Evolutionary conservation across 2,888 invertebrate genomes (phyloP).

Genomic region (Sarcophaga caerulescens): DNA sequence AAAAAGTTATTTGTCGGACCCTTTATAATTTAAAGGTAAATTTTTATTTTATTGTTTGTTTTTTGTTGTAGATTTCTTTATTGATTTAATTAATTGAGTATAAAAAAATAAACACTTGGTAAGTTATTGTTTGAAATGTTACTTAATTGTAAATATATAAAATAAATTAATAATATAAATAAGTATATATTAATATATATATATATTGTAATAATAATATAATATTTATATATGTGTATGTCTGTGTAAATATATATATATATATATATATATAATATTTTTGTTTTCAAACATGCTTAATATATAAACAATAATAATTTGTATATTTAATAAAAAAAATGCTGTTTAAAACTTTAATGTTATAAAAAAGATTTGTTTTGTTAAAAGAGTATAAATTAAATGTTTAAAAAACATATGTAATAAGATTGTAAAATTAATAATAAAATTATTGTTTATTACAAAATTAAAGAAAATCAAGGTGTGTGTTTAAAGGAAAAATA

Average conservation of each 20-base stretch:
- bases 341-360: conserved; percentile 18
- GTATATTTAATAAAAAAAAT: conserved; percentile 13
- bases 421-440: neutral
- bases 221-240: neutral
- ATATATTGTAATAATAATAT: conserved; percentile 35
- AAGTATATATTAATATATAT: conserved; percentile 30
- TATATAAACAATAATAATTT: neutral
- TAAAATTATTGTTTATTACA: neutral
- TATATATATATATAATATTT: neutral
- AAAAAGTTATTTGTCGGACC: no score
- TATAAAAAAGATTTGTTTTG: neutral
- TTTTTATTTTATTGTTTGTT: conserved; percentile 3
- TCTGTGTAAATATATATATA: neutral
- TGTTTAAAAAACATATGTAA: neutral
- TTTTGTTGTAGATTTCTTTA: conserved; percentile 1
- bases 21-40: no score
- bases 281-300: neutral
- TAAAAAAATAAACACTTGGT: conserved; percentile 20
- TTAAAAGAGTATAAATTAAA: neutral
- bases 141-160: conserved; percentile 52
- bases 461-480: no score
- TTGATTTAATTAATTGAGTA: conserved; percentile 4
- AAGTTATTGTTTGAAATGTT: conserved; percentile 23
- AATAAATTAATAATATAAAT: conserved; percentile 28
- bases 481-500: no score